Evolutionary conservation across 2,113 vertebrate species (phyloP), one percentile per base, ranked within the genome.

Genomic region (Protomyctophum bolini): DNA sequence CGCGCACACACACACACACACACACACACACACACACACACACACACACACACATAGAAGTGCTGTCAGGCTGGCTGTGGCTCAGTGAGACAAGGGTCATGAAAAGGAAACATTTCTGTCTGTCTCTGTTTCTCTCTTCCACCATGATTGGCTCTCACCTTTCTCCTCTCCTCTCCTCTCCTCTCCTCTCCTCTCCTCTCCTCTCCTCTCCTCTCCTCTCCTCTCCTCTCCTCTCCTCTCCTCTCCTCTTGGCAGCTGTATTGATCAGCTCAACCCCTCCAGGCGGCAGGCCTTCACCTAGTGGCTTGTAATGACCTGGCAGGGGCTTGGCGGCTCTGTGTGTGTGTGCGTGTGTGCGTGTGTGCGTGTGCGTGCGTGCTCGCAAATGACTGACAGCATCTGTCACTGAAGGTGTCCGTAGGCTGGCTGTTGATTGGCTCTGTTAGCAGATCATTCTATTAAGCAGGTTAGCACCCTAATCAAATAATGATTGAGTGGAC

Each of bases 211-310:
- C 51, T 54, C 51, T 79, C 57, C 55, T 58, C 54, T 52, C 73
- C 57, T 54, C 72, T 41, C 33, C 33, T 41, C 33, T 41, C 33
- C 89, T 80, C 84, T 82, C 67, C 82, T 69, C 65, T 80, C 68
- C 57, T 62, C 82, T 83, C 80, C 72, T 69, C 86, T 86, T 81
- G 82, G 81, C 83, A 73, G 80, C 63, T 63, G 4, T 80, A 86
- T 91, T 59, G 88, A 91, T 87, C 73, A 82, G 73, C 68, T 73
- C 66, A 14, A 68, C 70, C 84, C 70, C 72, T 75, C 67, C 75
- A 77, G 82, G 80, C 9, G 85, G 88, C 75, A 77, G 82, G 80
- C 9, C 83, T 89, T 86, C 74, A 68, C 69, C 61, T 72, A 63
- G 45, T 70, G 70, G 29, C 71, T 80, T 70, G 63, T 80, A 87